These are phyloP conservation scores for Triplophysa siluroides DNA, from an alignment of 2,113 vertebrate genomes.

Conservation along the genomic window DNA sequence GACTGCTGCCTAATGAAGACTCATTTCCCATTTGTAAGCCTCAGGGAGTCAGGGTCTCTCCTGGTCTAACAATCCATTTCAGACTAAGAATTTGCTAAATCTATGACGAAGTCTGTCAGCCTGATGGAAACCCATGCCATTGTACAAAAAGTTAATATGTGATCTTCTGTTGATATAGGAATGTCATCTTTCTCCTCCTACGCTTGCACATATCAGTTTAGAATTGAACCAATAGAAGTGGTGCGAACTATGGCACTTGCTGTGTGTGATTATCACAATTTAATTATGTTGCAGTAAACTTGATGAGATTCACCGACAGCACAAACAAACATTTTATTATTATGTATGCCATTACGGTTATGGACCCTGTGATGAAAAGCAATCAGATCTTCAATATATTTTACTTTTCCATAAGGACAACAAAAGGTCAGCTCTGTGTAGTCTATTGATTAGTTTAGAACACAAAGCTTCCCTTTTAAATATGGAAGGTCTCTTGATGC, in stretches of 20 bases:
- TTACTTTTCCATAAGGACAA: no score
- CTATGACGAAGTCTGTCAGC: background rate
- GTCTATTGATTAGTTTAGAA: background rate
- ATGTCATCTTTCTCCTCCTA: background rate
- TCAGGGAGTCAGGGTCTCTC: background rate
- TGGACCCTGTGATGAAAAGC: no score
- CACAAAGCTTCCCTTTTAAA: background rate
- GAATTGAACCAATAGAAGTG: no score
- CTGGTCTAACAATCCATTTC: background rate
- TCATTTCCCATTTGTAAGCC: conserved; percentile 9
- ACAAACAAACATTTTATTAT: no score
- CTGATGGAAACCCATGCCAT: conserved; percentile 6
- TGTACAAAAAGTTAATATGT: background rate
- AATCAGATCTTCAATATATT: no score
- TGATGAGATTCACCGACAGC: background rate
- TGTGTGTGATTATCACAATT: no score
- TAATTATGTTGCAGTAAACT: no score
- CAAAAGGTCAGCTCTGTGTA: background rate
- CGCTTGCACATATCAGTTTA: no score
- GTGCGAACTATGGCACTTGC: no score
- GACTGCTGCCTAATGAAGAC: conserved; percentile 3
- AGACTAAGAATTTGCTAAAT: background rate
- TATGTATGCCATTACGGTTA: background rate
- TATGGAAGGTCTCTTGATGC: background rate
- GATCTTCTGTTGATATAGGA: no score